phyloP scores from a whole-genome alignment of 2,797 vertebrate genomes.

The Myotis vivesi region DNA sequence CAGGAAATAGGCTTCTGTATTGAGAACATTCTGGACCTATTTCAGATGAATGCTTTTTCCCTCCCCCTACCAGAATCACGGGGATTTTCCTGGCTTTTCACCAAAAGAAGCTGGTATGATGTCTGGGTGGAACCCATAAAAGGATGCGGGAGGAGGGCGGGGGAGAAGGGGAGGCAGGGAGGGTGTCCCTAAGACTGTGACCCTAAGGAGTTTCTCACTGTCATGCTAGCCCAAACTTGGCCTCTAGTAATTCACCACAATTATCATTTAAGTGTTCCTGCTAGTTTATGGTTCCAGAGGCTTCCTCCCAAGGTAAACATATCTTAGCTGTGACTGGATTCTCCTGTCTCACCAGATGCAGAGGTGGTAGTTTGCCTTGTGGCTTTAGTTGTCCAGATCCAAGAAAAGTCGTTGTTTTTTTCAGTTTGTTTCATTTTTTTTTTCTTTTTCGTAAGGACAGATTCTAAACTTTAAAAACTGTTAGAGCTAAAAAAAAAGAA shows the following conservation, averaged over 20 bases:
- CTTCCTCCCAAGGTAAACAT: not conserved
- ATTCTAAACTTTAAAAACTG: not conserved
- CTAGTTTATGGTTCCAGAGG: not conserved
- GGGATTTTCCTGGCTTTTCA: not conserved
- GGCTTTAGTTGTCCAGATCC: not conserved
- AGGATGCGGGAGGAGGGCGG: fast-evolving
- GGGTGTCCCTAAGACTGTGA: not conserved
- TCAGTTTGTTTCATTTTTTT: not conserved
- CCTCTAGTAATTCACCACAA: not conserved
- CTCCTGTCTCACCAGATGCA: not conserved
- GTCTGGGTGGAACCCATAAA: not conserved
- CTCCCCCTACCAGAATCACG: not conserved
- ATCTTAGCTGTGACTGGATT: not conserved
- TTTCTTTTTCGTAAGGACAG: not conserved
- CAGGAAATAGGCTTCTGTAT: not conserved
- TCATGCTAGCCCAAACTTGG: not conserved
- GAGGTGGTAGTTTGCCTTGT: not conserved
- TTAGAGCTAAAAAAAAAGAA: not conserved
- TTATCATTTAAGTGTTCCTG: not conserved
- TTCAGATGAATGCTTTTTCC: not conserved
- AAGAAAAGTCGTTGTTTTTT: not conserved
- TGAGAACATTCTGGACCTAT: not conserved
- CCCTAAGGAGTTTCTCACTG: not conserved
- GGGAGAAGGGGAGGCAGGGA: fast-evolving
- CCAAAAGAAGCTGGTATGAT: not conserved